Percentiles rank a stretch among this genome's conserved stretches.
phyloP scores from a whole-genome alignment of 2,888 invertebrate species.

The Parapristionchus giblindavisi region DNA sequence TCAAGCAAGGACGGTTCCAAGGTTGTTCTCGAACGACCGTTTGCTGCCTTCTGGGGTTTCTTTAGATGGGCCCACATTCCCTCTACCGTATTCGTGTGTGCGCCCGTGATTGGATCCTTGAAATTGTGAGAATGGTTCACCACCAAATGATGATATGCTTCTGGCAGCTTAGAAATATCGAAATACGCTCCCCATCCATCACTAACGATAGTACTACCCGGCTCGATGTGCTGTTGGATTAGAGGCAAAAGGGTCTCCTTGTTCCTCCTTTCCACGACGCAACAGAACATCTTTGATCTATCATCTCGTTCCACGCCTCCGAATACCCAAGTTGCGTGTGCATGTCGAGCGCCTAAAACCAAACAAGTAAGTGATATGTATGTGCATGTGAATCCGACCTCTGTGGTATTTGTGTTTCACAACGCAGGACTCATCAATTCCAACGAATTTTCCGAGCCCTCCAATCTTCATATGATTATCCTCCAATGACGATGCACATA shows the following conservation, averaged over 20 bases:
- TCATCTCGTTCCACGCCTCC: conserved; percentile 3
- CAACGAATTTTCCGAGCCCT: conserved; percentile 13
- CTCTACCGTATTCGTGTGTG: conserved; percentile 34
- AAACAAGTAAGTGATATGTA: no score
- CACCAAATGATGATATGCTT: conserved; percentile 16
- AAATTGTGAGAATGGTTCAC: conserved; percentile 35
- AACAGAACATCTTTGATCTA: neutral
- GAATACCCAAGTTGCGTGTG: neutral
- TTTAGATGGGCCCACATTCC: conserved; percentile 35
- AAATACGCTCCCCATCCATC: conserved; percentile 33
- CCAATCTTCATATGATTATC: neutral
- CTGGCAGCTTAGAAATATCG: neutral
- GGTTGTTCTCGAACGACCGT: neutral
- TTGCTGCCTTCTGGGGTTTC: neutral
- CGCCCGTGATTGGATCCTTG: conserved; percentile 36
- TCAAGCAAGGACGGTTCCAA: neutral
- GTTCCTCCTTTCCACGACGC: neutral
- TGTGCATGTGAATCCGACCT: neutral
- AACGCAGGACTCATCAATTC: conserved; percentile 8
- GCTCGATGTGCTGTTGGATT: conserved; percentile 19
- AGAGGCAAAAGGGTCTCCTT: conserved; percentile 24
- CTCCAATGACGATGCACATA: neutral
- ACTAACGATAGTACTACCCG: neutral
- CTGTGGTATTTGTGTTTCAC: conserved; percentile 7
- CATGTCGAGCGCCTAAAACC: neutral